Percentiles rank a stretch among this genome's conserved stretches.
These are phyloP conservation scores for Troides helena DNA, from an alignment of 2,888 invertebrate genomes.

Conservation along the genomic window DNA sequence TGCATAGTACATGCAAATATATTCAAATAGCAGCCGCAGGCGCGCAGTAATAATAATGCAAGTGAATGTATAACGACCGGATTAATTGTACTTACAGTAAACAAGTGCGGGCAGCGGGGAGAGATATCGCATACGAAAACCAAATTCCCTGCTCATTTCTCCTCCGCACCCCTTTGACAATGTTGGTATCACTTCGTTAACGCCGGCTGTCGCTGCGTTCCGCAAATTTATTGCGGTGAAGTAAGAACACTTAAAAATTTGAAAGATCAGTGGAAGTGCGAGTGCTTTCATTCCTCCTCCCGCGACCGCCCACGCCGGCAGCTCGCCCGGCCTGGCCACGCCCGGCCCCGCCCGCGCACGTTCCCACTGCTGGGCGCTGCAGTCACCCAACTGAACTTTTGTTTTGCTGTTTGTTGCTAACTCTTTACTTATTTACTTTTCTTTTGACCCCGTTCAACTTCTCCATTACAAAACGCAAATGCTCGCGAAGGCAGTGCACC, in stretches of 20 bases:
- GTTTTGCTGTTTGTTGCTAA: no score
- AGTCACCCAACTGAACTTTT: no score
- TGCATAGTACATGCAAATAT: slow-evolving; percentile 20
- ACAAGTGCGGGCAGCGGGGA: slow-evolving; percentile 1
- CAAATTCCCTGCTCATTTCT: slow-evolving; percentile 55
- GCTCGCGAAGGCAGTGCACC: no score
- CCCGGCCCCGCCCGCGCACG: no score
- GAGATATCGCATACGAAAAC: slow-evolving; percentile 36
- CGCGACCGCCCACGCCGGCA: background rate
- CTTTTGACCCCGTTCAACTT: no score
- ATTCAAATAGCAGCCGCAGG: slow-evolving; percentile 11
- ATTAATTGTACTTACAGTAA: slow-evolving; percentile 5
- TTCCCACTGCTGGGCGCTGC: no score
- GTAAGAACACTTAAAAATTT: slow-evolving; percentile 30
- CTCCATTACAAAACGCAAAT: no score
- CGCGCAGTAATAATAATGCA: slow-evolving; percentile 11
- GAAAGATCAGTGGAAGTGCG: slow-evolving; percentile 18
- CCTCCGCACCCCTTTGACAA: slow-evolving; percentile 50
- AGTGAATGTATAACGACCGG: slow-evolving; percentile 14
- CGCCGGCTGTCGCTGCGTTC: slow-evolving; percentile 31
- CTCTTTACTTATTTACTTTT: no score
- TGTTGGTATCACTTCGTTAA: slow-evolving; percentile 52
- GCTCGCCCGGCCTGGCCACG: no score
- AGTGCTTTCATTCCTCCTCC: slow-evolving; percentile 4
- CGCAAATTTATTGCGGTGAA: slow-evolving; percentile 32